Evolutionary conservation across 2,113 vertebrate species (phyloP), one percentile per base, ranked within the genome.

Genomic region (Zosterops japonicus): DNA sequence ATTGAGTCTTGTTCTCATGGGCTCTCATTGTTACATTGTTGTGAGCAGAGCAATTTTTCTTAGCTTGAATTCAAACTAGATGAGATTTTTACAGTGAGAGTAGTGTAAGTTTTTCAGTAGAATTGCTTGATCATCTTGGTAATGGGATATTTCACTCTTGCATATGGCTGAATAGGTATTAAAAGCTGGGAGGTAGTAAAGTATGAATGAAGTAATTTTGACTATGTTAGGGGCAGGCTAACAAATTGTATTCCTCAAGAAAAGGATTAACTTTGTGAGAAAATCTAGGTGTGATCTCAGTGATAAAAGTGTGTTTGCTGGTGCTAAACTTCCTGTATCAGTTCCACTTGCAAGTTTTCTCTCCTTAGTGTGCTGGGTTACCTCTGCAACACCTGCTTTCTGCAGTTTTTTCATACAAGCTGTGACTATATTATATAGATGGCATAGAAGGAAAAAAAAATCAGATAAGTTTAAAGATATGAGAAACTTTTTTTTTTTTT

Each of bases 101-200:
- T 1, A 9, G 44, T 0, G 1, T n/a, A 83, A 41, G 11, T 28
- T 87, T 92, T 81, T 78, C 71, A 80, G 5, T 36, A 69, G 41
- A 65, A 86, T 57, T 80, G 7, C 29, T 72, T 49, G 33, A 25
- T 83, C 35, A 49, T 85, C 31, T 50, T 92, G 88, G 81, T 82
- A 83, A 75, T 88, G 35, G 68, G 31, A 57, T 74, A 52, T 77
- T 94, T 94, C 52, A 55, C 19, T 87, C 55, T 82, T 89, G 46
- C 52, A 33, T 71, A 16, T 61, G 81, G n/a, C 25, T 75, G 80
- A 93, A 87, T 41, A 86, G 19, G 14, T 78, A 79, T 42, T 74
- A 94, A 94, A 88, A 90, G 18, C 46, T 93, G 57, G 53, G 44
- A 85, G 56, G 50, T 89, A 68, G 70, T 87, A 86, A 75, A 90